Base-by-base conservation (phyloP, 2,113 vertebrate genomes). In the Colistium nudipinnis region DNA sequence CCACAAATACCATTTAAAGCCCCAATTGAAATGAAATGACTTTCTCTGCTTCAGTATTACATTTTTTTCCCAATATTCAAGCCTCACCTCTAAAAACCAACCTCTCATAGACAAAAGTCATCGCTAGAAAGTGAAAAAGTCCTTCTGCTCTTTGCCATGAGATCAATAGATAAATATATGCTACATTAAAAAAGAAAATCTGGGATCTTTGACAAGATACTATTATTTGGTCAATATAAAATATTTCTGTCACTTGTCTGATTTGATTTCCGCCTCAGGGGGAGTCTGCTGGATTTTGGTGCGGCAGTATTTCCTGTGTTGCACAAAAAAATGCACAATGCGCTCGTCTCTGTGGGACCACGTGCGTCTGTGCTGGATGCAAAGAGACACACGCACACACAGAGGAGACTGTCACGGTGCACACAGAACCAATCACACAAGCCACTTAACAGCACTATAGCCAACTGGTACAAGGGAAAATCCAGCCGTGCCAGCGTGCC, bases 401-500 rank as follows among this genome's bases (percentile, higher is more conserved):
- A 52, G 53, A n/a, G n/a, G n/a, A 14, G 49, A 14, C 4, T 38
- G 53, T 62, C 54, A 56, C 59, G 51, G 39, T 48, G 41, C 36
- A 35, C 14, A 7, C 30, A 51, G 30, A 55, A 55, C 76, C 45
- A 36, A 68, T 45, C 57, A 70, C 51, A 62, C 70, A 33, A 69
- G 41, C 70, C 76, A 68, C 81, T 81, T 47, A 74, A 20, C 70
- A 52, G 73, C 76, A 69, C 68, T 55, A 44, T 2, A 76, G 38
- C 62, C 31, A 16, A 52, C 69, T 57, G 59, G 44, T 64, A 62
- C 64, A 66, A 70, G 51, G 70, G 49, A 72, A 35, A 60, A 55
- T 68, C 65, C 55, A 62, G 30, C 61, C 55, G 9, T 62, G 62
- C 67, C 74, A 83, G 74, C 30, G 25, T 63, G 78, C 83, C 65